Evolutionary conservation across 2,888 invertebrate species (phyloP), one percentile per base, ranked within the genome.

Genomic region (Troides oblongomaculatus): DNA sequence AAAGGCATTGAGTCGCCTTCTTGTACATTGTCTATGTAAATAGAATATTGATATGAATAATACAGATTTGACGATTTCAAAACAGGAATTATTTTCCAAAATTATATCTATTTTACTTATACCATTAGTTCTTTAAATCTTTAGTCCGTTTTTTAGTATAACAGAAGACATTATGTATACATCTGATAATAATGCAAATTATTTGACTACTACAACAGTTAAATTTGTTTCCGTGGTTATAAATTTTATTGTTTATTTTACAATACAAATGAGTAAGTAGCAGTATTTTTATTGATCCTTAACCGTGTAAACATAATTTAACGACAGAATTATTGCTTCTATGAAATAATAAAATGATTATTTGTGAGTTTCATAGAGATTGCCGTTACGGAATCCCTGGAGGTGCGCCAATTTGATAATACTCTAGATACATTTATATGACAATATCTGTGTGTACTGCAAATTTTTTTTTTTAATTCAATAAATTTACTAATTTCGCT

Each of bases 351-450:
- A 59, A 65, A 65, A 5, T 50, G 30, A 59, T 18, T 39, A 65
- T 23, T 43, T 46, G 21, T 23, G 43, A 59, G 18, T 25, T 39
- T 58, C 23, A 65, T 58, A 64, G 23, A 43, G 39, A 61, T 61
- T 61, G 50, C 39, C 53, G 53, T 53, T 56, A 43, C 64, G 56
- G 18, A 25, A 61, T 46, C 21, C 18, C 39, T 61, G 68, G 64
- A 69, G 17, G 2, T 17, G 18, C 3, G 64, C 68, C 68, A 69
- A 60, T 0, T 23, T 58, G 39, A 46, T 53, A 64, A 18, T 39
- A 12, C 46, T 53, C 58, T 64, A 60, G 36, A 68, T 64, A 56
- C 39, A 59, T 64, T 69, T 60, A 60, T 64, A 18, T 17, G 68
- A 63, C 21, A 23, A n/a, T 30, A 62, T 63, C 39, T 30, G 23